Conservation (phyloP, 2,113 vertebrate genomes). For the Salvator merianae region DNA sequence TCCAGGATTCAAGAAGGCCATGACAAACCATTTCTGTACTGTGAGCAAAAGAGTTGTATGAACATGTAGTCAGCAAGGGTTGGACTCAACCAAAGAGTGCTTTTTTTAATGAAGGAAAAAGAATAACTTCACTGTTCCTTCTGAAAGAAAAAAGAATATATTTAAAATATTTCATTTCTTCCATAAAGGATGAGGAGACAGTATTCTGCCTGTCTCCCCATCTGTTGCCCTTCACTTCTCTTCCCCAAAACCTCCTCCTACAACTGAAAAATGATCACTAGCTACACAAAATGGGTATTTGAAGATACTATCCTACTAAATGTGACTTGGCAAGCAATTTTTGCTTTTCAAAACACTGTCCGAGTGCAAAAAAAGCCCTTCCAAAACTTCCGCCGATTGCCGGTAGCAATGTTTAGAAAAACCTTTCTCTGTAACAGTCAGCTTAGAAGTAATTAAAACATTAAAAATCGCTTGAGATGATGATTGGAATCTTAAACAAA, state of each 20-base stretch:
- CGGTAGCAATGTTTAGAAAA: neutral
- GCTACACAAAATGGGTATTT: neutral
- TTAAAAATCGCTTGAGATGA: neutral
- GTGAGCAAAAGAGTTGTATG: neutral
- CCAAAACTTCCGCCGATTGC: neutral
- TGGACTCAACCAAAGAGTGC: too few relatives aligned
- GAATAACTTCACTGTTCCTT: too few relatives aligned
- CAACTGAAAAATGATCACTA: neutral
- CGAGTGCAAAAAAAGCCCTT: neutral
- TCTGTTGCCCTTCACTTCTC: neutral
- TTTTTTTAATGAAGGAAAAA: too few relatives aligned
- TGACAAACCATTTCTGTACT: neutral
- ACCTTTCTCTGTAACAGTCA: too few relatives aligned
- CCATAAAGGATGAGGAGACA: neutral
- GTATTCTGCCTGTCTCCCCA: neutral
- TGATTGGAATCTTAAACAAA: slow-evolving; percentile 5
- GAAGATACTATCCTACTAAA: neutral
- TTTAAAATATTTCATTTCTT: neutral
- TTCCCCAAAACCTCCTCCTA: too few relatives aligned
- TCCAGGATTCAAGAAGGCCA: too few relatives aligned
- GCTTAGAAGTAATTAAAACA: neutral
- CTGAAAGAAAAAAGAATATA: too few relatives aligned
- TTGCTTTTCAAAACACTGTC: neutral
- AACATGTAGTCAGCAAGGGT: too few relatives aligned
- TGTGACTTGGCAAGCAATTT: neutral